Evolutionary conservation across 2,888 invertebrate genomes (phyloP).

Genomic region (Napeogenes sylphis): DNA sequence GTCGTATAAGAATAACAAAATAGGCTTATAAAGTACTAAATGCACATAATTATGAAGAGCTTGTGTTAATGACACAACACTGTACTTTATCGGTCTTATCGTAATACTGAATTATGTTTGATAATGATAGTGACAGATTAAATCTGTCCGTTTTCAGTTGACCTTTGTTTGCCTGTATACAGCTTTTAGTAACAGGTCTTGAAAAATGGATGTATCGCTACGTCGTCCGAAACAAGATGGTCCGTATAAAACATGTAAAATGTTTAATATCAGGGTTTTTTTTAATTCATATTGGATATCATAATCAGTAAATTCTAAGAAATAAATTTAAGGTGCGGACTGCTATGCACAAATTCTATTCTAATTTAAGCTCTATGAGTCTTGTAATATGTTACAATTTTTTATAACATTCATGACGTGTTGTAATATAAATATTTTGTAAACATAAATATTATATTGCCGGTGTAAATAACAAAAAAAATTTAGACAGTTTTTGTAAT

Average conservation of each 20-base stretch:
- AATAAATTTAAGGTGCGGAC: slow-evolving; percentile 15
- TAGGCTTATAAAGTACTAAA: slow-evolving; percentile 3
- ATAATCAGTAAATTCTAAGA: slow-evolving; percentile 1
- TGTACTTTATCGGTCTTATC: slow-evolving; percentile 1
- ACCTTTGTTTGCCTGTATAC: not conserved
- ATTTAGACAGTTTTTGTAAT: not conserved
- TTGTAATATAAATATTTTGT: too few species aligned
- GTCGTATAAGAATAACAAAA: slow-evolving; percentile 8
- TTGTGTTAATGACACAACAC: slow-evolving; percentile 10
- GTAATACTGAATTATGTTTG: slow-evolving; percentile 1
- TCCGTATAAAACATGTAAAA: slow-evolving; percentile 4
- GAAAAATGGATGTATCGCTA: not conserved
- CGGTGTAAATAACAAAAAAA: too few species aligned
- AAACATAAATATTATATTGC: too few species aligned
- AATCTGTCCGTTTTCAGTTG: not conserved
- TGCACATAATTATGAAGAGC: slow-evolving; percentile 16
- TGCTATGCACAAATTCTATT: not conserved
- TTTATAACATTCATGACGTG: not conserved
- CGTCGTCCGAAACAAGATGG: not conserved
- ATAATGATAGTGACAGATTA: slow-evolving; percentile 6
- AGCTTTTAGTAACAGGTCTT: not conserved
- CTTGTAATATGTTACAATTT: slow-evolving; percentile 6
- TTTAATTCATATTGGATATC: slow-evolving; percentile 1
- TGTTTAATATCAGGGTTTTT: not conserved
- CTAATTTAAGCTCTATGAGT: slow-evolving; percentile 1